A percentile compares a stretch with the other conserved stretches of the same genome.
Evolutionary conservation across 2,113 vertebrate species (phyloP).

Genomic region (Poicephalus meyeri): DNA sequence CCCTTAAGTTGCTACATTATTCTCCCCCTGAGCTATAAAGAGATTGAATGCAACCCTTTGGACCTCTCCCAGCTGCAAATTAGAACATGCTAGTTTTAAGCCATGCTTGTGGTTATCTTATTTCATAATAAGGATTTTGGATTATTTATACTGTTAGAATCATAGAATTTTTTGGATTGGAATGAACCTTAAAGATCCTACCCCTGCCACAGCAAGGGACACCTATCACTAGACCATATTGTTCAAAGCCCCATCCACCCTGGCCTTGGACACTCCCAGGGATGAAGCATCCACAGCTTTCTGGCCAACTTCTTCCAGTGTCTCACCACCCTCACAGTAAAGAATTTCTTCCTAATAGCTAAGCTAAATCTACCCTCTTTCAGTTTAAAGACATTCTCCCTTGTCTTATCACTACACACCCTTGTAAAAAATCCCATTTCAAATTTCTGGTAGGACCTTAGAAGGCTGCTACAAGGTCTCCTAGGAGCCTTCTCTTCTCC

Average conservation of each 20-base stretch:
- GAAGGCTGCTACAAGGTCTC: neutral
- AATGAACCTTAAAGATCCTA: neutral
- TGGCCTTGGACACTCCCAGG: neutral
- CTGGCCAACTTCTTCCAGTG: neutral
- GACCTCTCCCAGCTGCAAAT: neutral
- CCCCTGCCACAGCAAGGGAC: neutral
- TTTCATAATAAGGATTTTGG: neutral
- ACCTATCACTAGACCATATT: neutral
- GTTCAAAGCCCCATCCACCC: neutral
- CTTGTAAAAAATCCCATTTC: neutral
- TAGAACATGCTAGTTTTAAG: neutral
- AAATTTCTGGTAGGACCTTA: neutral
- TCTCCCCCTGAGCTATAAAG: neutral
- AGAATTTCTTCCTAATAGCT: no score
- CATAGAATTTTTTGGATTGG: neutral
- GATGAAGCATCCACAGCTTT: neutral
- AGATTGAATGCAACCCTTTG: neutral
- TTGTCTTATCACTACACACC: neutral
- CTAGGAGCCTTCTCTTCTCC: neutral
- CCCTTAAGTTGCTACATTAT: neutral
- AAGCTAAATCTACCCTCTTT: no score
- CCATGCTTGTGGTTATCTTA: neutral
- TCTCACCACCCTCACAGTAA: neutral
- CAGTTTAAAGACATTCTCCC: no score
- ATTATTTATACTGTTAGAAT: neutral